Base-by-base conservation (phyloP, 1,140 invertebrate genomes). In the Oryzaephilus surinamensis region DNA sequence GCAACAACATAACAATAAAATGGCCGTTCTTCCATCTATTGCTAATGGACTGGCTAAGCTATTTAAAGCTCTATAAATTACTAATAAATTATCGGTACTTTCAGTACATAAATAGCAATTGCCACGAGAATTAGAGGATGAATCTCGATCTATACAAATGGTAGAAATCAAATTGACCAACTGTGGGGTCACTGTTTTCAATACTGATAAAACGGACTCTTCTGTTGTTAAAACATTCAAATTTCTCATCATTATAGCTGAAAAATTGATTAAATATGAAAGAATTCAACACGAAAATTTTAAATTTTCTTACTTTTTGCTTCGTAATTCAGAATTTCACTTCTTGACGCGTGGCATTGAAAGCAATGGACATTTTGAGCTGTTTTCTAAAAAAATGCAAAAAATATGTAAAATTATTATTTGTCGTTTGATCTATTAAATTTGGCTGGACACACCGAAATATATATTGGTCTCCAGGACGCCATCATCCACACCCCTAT, bases 301-400 rank as follows among this genome's bases (percentile, higher is more conserved):
- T n/a, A n/a, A n/a, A 12, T n/a, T 33, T 33, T 19, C 45, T 50
- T 69, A 85, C 85, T 93, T 63, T 87, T 90, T 14, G 90, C 93
- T 19, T 90, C 84, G 65, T 84, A 83, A 20, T 71, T 72, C 52
- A 86, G 89, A 41, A 93, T 77, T 73, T 93, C 86, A 34, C 81
- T 79, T 51, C 86, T 70, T 3, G 84, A 79, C 17, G 84, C 77
- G 50, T 79, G 80, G 63, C 91, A 96, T 60, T 89, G 90, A 60
- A 90, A 94, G 60, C 91, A 96, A 23, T 74, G 76, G 53, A 87
- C 84, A 67, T 95, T 95, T 56, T 90, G 85, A 27, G 81, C 83
- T 38, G 84, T 83, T 71, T 91, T 95, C 84, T 93, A 11, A 73
- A 71, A 38, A 45, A 20, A 21, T 14, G 14, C n/a, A 17, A n/a